Base-by-base conservation (phyloP, 1,140 invertebrate species). In the Aricia agestis region DNA sequence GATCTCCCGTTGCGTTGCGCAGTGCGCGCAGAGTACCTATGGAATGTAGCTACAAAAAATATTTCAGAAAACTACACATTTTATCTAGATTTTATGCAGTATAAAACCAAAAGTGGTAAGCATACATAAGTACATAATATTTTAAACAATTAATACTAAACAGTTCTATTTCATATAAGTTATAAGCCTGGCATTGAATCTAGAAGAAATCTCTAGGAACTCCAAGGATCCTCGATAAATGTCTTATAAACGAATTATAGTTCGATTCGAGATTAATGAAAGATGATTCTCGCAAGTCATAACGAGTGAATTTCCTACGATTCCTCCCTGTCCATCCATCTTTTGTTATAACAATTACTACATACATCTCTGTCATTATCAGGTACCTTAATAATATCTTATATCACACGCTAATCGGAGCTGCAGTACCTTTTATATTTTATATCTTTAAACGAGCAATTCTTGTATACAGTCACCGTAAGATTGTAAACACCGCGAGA, bases 301-400 rank as follows among this genome's bases (percentile, higher is more conserved):
- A 18, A 59, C 15, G 58, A 59, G 15, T 19, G 58, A 59, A 59
- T 19, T 59, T 59, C n/a, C 58, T n/a, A 18, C 18, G 58, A 17
- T 59, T 18, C 15, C 18, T 19, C 58, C 25, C 41, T 42, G 58
- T 71, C 31, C 67, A 7, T 7, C 41, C 59, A 68, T 57, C 45
- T 68, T 52, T 68, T 17, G 67, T 68, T 68, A 63, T 41, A 18
- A 36, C 32, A 42, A 69, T 36, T 42, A 59, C 58, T 42, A 59
- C 58, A 59, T 59, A 59, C 18, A 15, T 59, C 18, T 59, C 58
- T 18, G 58, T 59, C n/a, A 59, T 59, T 18, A 52, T 15, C 45
- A 52, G 45, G 45, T 52, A 52, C 31, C 31, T 2, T 17, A 66
- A 36, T 13, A 36, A 41, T 11, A 31, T 41, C 65, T 19, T 36